Evolutionary conservation across 2,797 vertebrate species (phyloP), one percentile per base, ranked within the genome.

Genomic region (Enteromius unitaeniatus): DNA sequence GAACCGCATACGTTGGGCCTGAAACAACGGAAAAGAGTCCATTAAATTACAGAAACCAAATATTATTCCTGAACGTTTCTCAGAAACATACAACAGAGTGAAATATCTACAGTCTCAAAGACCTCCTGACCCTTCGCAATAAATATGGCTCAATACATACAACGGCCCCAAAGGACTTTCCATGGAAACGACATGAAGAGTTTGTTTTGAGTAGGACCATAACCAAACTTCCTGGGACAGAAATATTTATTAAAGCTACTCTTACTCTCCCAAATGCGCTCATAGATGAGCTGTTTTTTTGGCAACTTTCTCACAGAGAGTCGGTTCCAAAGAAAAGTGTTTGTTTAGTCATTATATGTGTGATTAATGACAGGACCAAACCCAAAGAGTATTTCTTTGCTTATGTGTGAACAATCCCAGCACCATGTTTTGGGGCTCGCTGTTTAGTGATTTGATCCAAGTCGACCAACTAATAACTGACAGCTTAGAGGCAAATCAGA

Each of bases 1-100:
- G 98, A 99, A 87, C 98, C 98, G n/a, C 98, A 99, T 86, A 99
- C 98, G 11, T 99, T 99, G 64, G 98, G 98, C 87, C 98, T 99
- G 93, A 82, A 89, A 86, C 31, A 75, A 26, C 42, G 37, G 45
- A 67, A 78, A 90, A 42, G 68, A 73, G 42, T 28, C 17, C 42
- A 34, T 37, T 72, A 14, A 47, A 49, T 26, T 84, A 11, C 14
- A 67, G 79, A 87, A 88, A 81, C 78, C 86, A 86, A 89, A 89
- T 87, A 87, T 84, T 86, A 88, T 88, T 88, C 34, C 82, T 79
- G 40, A 76, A 84, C 88, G 85, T n/a, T 78, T 84, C 72, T 79
- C 74, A 89, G 73, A 92, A 90, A 91, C 83, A 91, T 55, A 90
- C 85, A 89, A 21, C 79, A 64, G 42, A 78, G 78, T 76, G 72